Percentiles rank a stretch among this genome's conserved stretches.
phyloP scores from a whole-genome alignment of 2,113 vertebrate species.

The Andinoacara biseriatus region DNA sequence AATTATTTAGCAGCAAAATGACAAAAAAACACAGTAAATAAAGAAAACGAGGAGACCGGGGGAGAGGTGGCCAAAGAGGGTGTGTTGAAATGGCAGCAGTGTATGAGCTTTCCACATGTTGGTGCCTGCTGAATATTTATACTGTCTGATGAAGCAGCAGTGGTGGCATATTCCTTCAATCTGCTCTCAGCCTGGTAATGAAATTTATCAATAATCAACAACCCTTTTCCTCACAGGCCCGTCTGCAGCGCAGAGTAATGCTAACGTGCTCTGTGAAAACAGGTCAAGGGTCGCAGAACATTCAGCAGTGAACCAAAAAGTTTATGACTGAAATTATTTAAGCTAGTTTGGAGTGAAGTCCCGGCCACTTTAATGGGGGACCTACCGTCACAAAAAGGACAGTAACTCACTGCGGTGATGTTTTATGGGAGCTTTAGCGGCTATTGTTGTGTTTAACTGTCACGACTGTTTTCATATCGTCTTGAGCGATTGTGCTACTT shows the following conservation, averaged over 20 bases:
- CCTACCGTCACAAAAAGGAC: background rate
- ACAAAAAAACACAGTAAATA: conserved; percentile 19
- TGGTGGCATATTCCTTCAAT: conserved; percentile 18
- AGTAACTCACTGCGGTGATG: background rate
- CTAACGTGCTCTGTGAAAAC: background rate
- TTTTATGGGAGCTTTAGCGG: background rate
- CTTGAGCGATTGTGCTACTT: background rate
- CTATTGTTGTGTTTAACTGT: background rate
- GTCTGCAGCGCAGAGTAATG: background rate
- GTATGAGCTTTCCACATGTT: conserved; percentile 21
- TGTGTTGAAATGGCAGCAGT: background rate
- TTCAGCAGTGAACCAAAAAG: background rate
- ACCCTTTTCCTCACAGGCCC: conserved; percentile 3
- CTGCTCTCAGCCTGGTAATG: conserved; percentile 21
- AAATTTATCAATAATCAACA: conserved; percentile 54
- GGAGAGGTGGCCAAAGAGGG: background rate
- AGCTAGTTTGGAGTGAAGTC: background rate
- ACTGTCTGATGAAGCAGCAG: conserved; percentile 6
- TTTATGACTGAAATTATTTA: background rate
- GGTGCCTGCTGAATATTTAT: conserved; percentile 52
- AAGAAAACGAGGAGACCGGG: background rate
- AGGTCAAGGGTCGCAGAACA: conserved; percentile 15
- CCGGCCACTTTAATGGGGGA: background rate
- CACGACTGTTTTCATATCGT: background rate
- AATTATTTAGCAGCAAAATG: conserved; percentile 41